Evolutionary conservation across 2,888 invertebrate genomes (phyloP), one percentile per base, ranked within the genome.

Genomic region (Drosophila neutralis): DNA sequence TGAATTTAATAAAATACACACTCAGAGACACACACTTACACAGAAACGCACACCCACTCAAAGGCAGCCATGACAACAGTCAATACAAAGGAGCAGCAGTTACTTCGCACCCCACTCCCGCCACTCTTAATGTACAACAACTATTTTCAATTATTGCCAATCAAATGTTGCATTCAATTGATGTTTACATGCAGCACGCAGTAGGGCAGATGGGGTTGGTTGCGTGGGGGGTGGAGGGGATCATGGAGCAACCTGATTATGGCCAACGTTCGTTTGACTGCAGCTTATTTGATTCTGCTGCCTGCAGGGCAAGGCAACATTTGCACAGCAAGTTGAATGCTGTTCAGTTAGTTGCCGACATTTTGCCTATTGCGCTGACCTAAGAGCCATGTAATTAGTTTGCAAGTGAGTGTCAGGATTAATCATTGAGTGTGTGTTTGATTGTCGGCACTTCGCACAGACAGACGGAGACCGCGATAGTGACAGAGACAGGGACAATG

Each of bases 101-200:
- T 48, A 13, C 45, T 18, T 21, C 45, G 29, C 42, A 49, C 35
- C 24, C 27, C 36, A 31, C 38, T 24, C 42, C 62, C 33, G 29
- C 10, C 67, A 53, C 75, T 82, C 82, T 81, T 84, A 84, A 85
- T 88, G 76, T 83, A 80, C 84, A 83, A 82, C 90, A 91, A 91
- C 89, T 88, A 91, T 91, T 91, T 90, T 87, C 92, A 91, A 91
- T 91, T 92, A 91, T 92, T 91, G 88, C 90, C 91, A 91, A 92
- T 91, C 91, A 91, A 91, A 91, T 90, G 90, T 87, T 91, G 91
- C 92, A 87, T 90, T 91, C 89, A 90, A 89, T 88, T 85, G 90
- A 85, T 91, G 90, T 90, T 89, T 89, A 89, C 84, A 87, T 82
- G 89, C 87, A 72, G 64, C 65, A 63, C 27, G 53, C 21, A 42